Percentiles rank a stretch among this genome's conserved stretches.
Evolutionary conservation across 1,140 invertebrate species (phyloP).

Genomic region (Ips typographus): DNA sequence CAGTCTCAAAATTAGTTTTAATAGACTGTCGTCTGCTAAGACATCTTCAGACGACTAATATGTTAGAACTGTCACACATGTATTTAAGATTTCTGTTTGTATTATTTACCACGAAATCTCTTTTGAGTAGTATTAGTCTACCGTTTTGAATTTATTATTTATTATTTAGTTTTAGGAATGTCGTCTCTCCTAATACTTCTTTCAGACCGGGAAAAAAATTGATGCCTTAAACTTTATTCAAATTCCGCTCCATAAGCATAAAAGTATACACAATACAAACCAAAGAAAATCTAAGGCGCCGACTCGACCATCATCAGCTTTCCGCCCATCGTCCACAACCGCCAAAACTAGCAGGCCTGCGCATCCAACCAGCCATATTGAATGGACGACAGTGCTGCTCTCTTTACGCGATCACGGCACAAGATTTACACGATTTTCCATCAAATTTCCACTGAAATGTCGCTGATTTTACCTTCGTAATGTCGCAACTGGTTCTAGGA

Average conservation of each 20-base stretch:
- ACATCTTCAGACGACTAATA: too few relatives aligned
- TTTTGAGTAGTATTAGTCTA: too few relatives aligned
- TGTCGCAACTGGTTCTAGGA: not conserved
- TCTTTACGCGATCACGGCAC: constrained; percentile 23
- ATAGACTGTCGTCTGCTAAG: too few relatives aligned
- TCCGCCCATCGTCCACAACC: constrained; percentile 24
- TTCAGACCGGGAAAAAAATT: too few relatives aligned
- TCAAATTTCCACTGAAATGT: not conserved
- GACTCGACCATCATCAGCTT: constrained; percentile 7
- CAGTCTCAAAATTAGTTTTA: too few relatives aligned
- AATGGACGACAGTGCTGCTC: constrained; percentile 46
- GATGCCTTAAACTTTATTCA: not conserved
- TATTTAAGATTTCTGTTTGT: too few relatives aligned
- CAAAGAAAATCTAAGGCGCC: not conserved
- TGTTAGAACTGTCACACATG: too few relatives aligned
- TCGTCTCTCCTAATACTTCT: too few relatives aligned
- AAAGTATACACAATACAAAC: not conserved
- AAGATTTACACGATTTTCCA: constrained; percentile 9
- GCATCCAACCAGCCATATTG: constrained; percentile 45
- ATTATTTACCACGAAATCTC: too few relatives aligned
- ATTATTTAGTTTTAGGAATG: too few relatives aligned
- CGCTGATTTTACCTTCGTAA: not conserved
- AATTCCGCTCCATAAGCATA: constrained; percentile 5
- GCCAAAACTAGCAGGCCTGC: constrained; percentile 27
- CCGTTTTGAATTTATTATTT: too few relatives aligned